Evolutionary conservation across 2,797 vertebrate species (phyloP).

Genomic region (Borostomias antarcticus): DNA sequence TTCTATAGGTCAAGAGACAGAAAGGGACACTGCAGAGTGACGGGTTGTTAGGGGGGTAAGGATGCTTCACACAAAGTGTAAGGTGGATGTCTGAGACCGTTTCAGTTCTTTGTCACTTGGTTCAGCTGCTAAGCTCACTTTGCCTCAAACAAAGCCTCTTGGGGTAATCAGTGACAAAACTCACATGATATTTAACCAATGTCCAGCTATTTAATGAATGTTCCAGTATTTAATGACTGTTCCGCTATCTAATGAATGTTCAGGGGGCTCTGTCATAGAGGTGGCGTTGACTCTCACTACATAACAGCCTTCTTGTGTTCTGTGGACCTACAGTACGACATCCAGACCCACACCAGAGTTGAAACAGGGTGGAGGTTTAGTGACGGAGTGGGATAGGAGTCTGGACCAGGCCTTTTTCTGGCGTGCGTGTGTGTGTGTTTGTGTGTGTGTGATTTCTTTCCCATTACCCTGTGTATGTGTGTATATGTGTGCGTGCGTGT

Average conservation of each 20-base stretch:
- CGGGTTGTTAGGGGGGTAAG: constrained; percentile 67
- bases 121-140: constrained; percentile 71
- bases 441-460: constrained; percentile 48
- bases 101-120: constrained; percentile 41
- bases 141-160: constrained; percentile 62
- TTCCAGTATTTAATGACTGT: constrained; percentile 67
- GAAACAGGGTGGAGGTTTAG: constrained; percentile 42
- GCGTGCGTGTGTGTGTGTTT: constrained; percentile 16
- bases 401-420: constrained; percentile 47
- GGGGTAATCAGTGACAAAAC: constrained; percentile 58
- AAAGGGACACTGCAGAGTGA: constrained; percentile 54
- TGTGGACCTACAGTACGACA: constrained; percentile 9
- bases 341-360: constrained; percentile 25
- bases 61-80: constrained; percentile 33
- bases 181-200: constrained; percentile 46
- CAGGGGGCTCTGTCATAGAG: constrained; percentile 33
- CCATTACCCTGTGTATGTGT: constrained; percentile 35
- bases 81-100: constrained; percentile 32
- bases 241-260: constrained; percentile 74
- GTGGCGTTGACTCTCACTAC: constrained; percentile 23
- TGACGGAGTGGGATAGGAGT: constrained; percentile 26
- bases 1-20: constrained; percentile 11
- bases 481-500: constrained; percentile 16
- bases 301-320: constrained; percentile 60
- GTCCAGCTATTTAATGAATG: constrained; percentile 66